phyloP scores from a whole-genome alignment of 1,140 invertebrate genomes.

The Nasonia giraulti region DNA sequence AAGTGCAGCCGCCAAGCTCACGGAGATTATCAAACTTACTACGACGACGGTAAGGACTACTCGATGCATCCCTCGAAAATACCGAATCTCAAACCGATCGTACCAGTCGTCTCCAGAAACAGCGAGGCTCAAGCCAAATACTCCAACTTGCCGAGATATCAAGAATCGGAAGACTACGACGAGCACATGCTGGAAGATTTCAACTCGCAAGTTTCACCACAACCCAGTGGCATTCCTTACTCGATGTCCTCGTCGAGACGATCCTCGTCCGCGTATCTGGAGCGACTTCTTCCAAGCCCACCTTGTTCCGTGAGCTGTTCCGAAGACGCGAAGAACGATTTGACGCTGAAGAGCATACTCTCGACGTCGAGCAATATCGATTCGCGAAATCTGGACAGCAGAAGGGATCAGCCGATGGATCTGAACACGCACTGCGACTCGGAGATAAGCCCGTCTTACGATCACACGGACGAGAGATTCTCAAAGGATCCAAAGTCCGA shows the following conservation, averaged over 20 bases:
- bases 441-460: slow-evolving; percentile 7
- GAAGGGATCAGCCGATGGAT: slow-evolving; percentile 54
- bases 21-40: neutral
- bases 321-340: slow-evolving; percentile 68
- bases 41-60: slow-evolving; percentile 30
- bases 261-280: slow-evolving; percentile 62
- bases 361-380: slow-evolving; percentile 57
- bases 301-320: slow-evolving; percentile 71
- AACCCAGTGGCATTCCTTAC: slow-evolving; percentile 78
- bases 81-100: slow-evolving; percentile 16
- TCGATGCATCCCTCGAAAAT: slow-evolving; percentile 49
- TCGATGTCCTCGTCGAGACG: slow-evolving; percentile 59
- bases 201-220: slow-evolving; percentile 77
- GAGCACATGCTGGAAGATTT: slow-evolving; percentile 62
- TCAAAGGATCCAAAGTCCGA: slow-evolving; percentile 3
- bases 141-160: slow-evolving; percentile 52
- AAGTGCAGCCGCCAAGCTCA: neutral
- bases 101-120: slow-evolving; percentile 55
- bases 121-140: slow-evolving; percentile 65
- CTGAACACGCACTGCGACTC: neutral
- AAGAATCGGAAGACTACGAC: slow-evolving; percentile 60
- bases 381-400: slow-evolving; percentile 54
- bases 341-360: slow-evolving; percentile 65
- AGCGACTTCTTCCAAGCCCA: slow-evolving; percentile 68
- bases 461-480: slow-evolving; percentile 15